These are phyloP conservation scores for Auanema freiburgensis DNA, from an alignment of 2,888 invertebrate species.

Conservation along the genomic window DNA sequence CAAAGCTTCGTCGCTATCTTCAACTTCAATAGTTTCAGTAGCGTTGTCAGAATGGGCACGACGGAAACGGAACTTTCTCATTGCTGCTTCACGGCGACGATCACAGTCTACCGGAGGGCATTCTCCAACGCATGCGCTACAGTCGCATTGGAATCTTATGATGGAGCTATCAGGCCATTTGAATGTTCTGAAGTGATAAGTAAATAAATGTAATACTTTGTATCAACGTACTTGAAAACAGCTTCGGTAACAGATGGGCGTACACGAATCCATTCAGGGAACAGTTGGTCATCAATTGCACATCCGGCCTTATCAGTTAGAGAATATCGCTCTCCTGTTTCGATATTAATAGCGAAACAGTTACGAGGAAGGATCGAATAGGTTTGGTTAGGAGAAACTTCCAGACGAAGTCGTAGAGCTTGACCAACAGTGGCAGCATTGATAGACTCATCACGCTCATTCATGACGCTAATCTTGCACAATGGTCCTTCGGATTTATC, in stretches of 20 bases:
- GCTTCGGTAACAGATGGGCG: conserved; percentile 38
- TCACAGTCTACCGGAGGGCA: conserved; percentile 41
- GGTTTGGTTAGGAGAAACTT: conserved; percentile 46
- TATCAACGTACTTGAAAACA: conserved; percentile 28
- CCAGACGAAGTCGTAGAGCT: conserved; percentile 34
- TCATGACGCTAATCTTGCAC: conserved; percentile 52
- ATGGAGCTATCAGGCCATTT: conserved; percentile 64
- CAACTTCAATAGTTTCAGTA: neutral
- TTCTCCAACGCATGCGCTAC: conserved; percentile 54
- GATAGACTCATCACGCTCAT: conserved; percentile 44
- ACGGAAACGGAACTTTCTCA: conserved; percentile 21
- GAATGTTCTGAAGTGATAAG: conserved; percentile 62
- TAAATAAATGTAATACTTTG: conserved; percentile 19
- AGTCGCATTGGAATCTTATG: conserved; percentile 64
- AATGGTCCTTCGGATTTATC: conserved; percentile 32
- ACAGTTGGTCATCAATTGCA: conserved; percentile 62
- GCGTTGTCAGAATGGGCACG: conserved; percentile 12
- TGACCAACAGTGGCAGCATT: conserved; percentile 48
- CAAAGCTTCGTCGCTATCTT: neutral
- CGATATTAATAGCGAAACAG: conserved; percentile 63
- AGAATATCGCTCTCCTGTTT: conserved; percentile 59
- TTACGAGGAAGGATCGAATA: conserved; percentile 60
- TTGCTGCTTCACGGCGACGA: conserved; percentile 10
- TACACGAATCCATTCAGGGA: conserved; percentile 60
- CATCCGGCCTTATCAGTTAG: conserved; percentile 63